These are phyloP conservation scores for Coturnix japonica DNA, from an alignment of 2,113 vertebrate genomes.

Conservation along the genomic window DNA sequence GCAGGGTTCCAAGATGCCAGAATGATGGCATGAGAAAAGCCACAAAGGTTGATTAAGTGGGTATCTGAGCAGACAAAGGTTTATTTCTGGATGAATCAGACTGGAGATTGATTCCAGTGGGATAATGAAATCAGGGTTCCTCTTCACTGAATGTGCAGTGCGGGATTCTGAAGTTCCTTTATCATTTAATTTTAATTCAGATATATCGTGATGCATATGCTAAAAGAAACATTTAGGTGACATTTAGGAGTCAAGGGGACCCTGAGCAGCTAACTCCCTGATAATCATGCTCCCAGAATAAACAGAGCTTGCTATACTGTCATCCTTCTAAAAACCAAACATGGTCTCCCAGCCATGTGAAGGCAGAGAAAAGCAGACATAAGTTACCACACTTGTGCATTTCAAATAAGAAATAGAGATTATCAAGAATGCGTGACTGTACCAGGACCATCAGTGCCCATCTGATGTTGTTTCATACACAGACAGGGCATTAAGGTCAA, in stretches of 20 bases:
- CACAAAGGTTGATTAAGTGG: not conserved
- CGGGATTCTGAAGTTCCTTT: not conserved
- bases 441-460: not conserved
- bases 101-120: not conserved
- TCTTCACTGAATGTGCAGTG: accelerated
- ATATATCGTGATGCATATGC: not conserved
- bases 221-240: not conserved
- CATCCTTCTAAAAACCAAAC: not conserved
- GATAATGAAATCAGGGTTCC: not conserved
- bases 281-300: not conserved
- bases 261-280: not conserved
- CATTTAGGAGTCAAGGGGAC: not conserved
- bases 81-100: not conserved
- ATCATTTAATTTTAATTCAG: not conserved
- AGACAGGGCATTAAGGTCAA: constrained; percentile 46
- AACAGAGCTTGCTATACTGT: not conserved
- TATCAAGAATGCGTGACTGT: constrained; percentile 14
- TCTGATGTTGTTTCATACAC: constrained; percentile 36
- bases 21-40: not conserved
- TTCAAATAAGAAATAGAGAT: constrained; percentile 12
- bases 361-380: not conserved
- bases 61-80: not conserved
- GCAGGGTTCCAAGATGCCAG: not conserved
- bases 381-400: not conserved
- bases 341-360: not conserved